Percentiles rank a stretch among this genome's conserved stretches.
phyloP scores from a whole-genome alignment of 2,797 vertebrate genomes.

The Falco rusticolus region DNA sequence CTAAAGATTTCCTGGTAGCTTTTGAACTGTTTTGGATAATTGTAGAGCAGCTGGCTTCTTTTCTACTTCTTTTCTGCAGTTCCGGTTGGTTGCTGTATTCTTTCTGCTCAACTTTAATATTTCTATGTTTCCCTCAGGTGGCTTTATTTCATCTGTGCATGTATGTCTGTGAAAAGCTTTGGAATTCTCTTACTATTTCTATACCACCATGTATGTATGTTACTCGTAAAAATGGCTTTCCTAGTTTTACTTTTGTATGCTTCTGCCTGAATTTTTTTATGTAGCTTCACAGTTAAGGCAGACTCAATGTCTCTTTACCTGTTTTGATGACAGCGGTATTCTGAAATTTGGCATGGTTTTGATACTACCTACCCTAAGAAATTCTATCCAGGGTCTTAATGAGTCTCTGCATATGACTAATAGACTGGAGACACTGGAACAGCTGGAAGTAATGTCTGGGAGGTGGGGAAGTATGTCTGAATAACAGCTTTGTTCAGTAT shows the following conservation, averaged over 20 bases:
- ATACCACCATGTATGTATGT: neutral
- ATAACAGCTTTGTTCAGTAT: neutral
- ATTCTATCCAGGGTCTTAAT: neutral
- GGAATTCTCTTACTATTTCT: constrained; percentile 36
- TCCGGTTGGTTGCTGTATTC: neutral
- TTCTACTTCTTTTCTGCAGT: neutral
- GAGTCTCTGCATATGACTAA: neutral
- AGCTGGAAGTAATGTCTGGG: neutral
- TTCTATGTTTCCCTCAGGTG: constrained; percentile 28
- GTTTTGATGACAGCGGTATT: neutral
- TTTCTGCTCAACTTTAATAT: constrained; percentile 15
- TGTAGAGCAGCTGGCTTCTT: neutral
- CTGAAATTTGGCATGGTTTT: neutral
- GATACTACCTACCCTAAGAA: neutral
- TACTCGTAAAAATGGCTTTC: neutral
- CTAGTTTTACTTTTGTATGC: neutral
- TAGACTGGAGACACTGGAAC: neutral
- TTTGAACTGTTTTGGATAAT: neutral
- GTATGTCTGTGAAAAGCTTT: constrained; percentile 33
- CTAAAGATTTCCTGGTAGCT: neutral
- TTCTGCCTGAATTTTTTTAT: neutral
- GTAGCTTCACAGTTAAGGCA: neutral
- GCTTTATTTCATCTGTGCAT: constrained; percentile 37
- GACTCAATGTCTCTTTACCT: neutral
- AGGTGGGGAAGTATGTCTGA: neutral